Evolutionary conservation across 1,140 invertebrate species (phyloP), one percentile per base, ranked within the genome.

Genomic region (Drosophila kohkoa): DNA sequence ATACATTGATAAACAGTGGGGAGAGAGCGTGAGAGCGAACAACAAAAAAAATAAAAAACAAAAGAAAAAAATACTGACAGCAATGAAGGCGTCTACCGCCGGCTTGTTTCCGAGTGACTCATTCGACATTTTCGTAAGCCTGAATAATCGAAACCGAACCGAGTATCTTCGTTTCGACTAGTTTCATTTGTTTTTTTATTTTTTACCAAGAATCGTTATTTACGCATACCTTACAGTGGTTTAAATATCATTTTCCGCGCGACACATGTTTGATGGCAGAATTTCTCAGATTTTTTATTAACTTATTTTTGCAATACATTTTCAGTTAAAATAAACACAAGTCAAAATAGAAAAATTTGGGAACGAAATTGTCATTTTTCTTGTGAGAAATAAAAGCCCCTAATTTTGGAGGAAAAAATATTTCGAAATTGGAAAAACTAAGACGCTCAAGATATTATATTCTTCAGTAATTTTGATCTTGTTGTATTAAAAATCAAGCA

Each of bases 81-180:
- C 30, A 38, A 10, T 10, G 54, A 41, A 49, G 58, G 72, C 66
- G 66, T 62, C 58, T 63, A 49, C 52, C 66, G 66, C 52, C 66
- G 66, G 67, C 66, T 64, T 32, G 32, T 60, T 54, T 30, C 16
- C 15, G 72, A 63, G 51, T 75, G 66, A 75, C 58, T 68, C 71
- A 67, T 46, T 74, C 48, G 64, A 51, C 62, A 57, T 38, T 48
- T 64, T 71, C 60, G 52, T 51, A 72, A 72, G 45, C 60, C 52
- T 30, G 35, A 72, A 72, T 46, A 70, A 54, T 64, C 65, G 5
- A 48, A 45, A 43, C 41, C 8, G 38, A 41, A n/a, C 38, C 35
- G 35, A 38, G 35, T 38, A 38, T 38, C 35, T 20, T 15, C 38
- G 48, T 35, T 59, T 57, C 11, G 16, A 67, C 55, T 67, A 51